These are phyloP conservation scores for Protonibea diacanthus DNA, from an alignment of 2,797 vertebrate species.

Conservation along the genomic window DNA sequence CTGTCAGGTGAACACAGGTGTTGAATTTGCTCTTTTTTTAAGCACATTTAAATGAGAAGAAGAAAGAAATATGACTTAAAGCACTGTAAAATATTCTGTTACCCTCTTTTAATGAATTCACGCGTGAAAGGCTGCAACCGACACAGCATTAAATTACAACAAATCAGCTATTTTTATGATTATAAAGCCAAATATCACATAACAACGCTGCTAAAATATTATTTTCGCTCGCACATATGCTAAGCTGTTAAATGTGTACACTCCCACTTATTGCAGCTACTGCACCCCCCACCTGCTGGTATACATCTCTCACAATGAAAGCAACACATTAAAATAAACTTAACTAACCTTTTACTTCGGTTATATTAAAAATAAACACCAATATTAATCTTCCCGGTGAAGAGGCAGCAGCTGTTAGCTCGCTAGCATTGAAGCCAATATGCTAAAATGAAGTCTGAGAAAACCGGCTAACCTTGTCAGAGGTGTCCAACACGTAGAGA, in stretches of 20 bases:
- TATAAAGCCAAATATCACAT: background rate
- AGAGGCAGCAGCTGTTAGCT: conserved; percentile 14
- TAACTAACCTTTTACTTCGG: accelerated
- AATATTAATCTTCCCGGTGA: too few species aligned
- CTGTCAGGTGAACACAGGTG: background rate
- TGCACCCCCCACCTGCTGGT: accelerated
- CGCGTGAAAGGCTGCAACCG: background rate
- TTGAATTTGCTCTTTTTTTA: background rate
- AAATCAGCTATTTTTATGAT: background rate
- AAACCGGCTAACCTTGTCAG: conserved; percentile 5
- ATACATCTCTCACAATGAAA: background rate
- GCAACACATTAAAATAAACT: too few species aligned
- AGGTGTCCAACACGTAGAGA: background rate
- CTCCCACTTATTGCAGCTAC: background rate
- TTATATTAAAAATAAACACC: background rate
- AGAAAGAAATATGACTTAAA: background rate
- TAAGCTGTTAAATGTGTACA: background rate
- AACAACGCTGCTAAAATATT: background rate
- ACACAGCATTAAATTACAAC: background rate
- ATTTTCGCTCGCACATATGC: background rate
- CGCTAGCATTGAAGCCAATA: conserved; percentile 20
- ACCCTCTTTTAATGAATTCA: background rate
- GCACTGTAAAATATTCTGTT: background rate
- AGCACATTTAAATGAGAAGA: background rate
- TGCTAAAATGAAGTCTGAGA: background rate